Evolutionary conservation across 2,113 vertebrate species (phyloP).

Genomic region (Phoenicopterus ruber): DNA sequence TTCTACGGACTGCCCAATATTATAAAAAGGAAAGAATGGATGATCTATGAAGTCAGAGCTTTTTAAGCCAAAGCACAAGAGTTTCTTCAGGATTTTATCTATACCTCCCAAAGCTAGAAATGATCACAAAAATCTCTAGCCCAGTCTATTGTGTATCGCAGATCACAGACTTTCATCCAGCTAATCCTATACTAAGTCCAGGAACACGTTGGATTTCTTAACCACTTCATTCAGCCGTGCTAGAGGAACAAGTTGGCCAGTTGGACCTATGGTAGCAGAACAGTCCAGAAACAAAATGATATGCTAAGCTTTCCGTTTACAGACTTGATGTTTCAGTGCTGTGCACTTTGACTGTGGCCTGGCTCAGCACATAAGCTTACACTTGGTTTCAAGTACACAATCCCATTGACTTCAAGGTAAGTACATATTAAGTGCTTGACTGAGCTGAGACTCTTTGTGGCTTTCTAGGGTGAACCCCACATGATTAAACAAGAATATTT

Average conservation of each 20-base stretch:
- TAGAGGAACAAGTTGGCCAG: not conserved
- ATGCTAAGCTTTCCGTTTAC: not conserved
- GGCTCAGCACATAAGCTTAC: not conserved
- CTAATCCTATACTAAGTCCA: not conserved
- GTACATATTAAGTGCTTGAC: not conserved
- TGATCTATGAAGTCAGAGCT: not conserved
- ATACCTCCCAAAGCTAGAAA: not conserved
- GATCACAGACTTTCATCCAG: not conserved
- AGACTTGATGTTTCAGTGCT: not conserved
- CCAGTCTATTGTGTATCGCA: not conserved
- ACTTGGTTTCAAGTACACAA: not conserved
- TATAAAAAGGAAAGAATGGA: not conserved
- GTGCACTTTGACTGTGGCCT: not conserved
- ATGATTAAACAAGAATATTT: not conserved
- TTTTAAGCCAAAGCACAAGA: not conserved
- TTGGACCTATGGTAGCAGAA: not conserved
- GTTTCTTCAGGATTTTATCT: not conserved
- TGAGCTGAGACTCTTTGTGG: not conserved
- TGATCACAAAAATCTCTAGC: not conserved
- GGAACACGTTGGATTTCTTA: not conserved
- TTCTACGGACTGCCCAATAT: not conserved
- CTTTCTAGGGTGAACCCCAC: not conserved
- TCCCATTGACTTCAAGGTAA: not conserved
- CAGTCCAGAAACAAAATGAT: not conserved
- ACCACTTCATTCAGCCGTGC: not conserved